A percentile compares a stretch with the other conserved stretches of the same genome.
phyloP scores from a whole-genome alignment of 2,113 vertebrate genomes.

The Ia io region DNA sequence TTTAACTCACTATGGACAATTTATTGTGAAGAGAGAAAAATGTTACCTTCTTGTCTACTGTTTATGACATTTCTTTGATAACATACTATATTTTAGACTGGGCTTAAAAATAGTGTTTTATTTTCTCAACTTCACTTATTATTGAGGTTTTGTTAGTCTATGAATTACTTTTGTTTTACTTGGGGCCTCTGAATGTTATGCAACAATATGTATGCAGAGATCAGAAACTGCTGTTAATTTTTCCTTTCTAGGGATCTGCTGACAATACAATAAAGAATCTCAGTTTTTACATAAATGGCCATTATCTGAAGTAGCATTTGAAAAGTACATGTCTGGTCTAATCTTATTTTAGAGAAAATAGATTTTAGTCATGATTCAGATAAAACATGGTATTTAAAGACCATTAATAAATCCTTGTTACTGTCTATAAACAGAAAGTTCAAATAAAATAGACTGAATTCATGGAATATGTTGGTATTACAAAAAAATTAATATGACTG shows the following conservation, averaged over 20 bases:
- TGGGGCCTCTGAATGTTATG: not conserved
- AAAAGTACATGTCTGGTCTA: not conserved
- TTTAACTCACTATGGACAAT: constrained; percentile 20
- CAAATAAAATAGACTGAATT: constrained; percentile 23
- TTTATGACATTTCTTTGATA: constrained; percentile 46
- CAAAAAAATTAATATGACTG: not conserved
- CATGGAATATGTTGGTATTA: not conserved
- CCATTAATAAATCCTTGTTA: not conserved
- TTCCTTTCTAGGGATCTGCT: not conserved
- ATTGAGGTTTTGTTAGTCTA: constrained; percentile 39
- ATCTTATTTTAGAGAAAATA: constrained; percentile 31
- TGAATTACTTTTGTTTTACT: constrained; percentile 53
- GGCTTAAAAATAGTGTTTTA: constrained; percentile 42
- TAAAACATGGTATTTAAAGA: constrained; percentile 25
- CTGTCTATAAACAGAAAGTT: constrained; percentile 27
- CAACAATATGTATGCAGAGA: not conserved
- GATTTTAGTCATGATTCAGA: not conserved
- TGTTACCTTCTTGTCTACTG: not conserved
- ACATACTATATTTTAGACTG: not conserved
- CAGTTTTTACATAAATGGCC: not conserved
- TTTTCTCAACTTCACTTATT: constrained; percentile 41
- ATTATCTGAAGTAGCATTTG: not conserved
- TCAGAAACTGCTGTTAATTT: constrained; percentile 33
- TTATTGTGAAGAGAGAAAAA: constrained; percentile 42
- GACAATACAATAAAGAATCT: constrained; percentile 24